Evolutionary conservation across 92 coral and sea anemone genomes (phyloP), one percentile per base, ranked within the genome.

Genomic region (Phenganax marumi): DNA sequence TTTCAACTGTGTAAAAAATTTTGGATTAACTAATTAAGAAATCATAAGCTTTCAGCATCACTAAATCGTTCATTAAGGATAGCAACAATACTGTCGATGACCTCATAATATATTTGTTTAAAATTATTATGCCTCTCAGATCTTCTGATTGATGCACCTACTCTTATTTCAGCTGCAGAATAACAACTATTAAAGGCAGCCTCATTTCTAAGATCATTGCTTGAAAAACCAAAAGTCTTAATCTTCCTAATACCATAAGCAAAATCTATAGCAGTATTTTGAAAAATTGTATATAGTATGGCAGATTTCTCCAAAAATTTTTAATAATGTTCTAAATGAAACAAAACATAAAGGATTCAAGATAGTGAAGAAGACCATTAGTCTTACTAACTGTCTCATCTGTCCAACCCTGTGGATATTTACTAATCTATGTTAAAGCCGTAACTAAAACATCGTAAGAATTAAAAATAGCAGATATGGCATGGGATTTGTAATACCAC

Each of bases 401-500:
- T 1, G 63, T 56, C 63, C 63, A 56, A 6, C 6, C 21, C 3
- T 0, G 63, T 1, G 6, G 63, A 56, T 56, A 1, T 33, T 33
- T 4, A 33, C 43, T 33, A 33, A 33, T 33, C 43, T 33, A 1
- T 33, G 43, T 33, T 33, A 4, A 33, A 1, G 43, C 43, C 43
- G 1, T 19, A 56, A 56, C 63, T 14, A 56, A 19, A 19, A 19
- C 6, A 56, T 56, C 63, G 6, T 14, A 56, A 14, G 16, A 56
- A 56, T 14, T 56, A 19, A 56, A 56, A 56, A 56, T 56, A 14
- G 63, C 16, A 1, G 63, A 56, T 14, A 56, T 56, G 63, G 63
- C 63, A 14, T 6, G 63, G 16, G 63, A 56, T 56, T 56, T 56
- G 63, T 56, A 56, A 19, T 56, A 56, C 63, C 63, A 56, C 63